Evolutionary conservation across 2,797 vertebrate genomes (phyloP).

Genomic region (Enteromius treurensis): DNA sequence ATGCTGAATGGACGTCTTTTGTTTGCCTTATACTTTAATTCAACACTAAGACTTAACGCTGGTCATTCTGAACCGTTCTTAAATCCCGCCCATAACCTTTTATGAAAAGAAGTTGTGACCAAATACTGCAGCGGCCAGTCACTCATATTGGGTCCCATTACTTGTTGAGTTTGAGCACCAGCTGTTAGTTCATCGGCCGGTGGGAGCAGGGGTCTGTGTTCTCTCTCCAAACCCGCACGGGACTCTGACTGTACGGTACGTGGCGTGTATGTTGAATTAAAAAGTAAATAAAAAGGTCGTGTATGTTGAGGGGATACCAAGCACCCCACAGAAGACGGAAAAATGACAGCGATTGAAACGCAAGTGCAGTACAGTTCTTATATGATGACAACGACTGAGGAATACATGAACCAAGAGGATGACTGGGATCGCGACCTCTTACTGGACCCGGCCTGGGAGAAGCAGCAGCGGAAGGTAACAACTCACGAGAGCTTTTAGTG

Average conservation of each 20-base stretch:
- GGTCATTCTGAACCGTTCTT: neutral
- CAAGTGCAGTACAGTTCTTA: slow-evolving; percentile 62
- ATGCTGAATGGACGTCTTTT: neutral
- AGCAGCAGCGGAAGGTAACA: slow-evolving; percentile 80
- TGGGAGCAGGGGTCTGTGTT: slow-evolving; percentile 50
- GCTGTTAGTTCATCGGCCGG: slow-evolving; percentile 56
- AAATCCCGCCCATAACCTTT: slow-evolving; percentile 52
- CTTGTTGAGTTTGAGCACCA: slow-evolving; percentile 63
- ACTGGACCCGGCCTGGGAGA: slow-evolving; percentile 82
- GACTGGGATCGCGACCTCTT: slow-evolving; percentile 81
- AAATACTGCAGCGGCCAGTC: slow-evolving; percentile 52
- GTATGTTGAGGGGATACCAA: slow-evolving; percentile 50
- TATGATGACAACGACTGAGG: slow-evolving; percentile 64
- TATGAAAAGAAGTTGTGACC: slow-evolving; percentile 41
- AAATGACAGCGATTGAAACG: slow-evolving; percentile 62
- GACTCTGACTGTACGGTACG: slow-evolving; percentile 33
- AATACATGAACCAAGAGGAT: slow-evolving; percentile 79
- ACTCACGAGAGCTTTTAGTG: neutral
- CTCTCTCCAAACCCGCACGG: slow-evolving; percentile 37
- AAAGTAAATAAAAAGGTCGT: slow-evolving; percentile 25
- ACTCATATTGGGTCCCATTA: slow-evolving; percentile 67
- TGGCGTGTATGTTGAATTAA: slow-evolving; percentile 54
- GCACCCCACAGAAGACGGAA: slow-evolving; percentile 44
- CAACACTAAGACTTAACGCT: neutral
- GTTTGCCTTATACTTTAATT: neutral